phyloP scores from a whole-genome alignment of 2,888 invertebrate species.

The Silvanus unidentatus region DNA sequence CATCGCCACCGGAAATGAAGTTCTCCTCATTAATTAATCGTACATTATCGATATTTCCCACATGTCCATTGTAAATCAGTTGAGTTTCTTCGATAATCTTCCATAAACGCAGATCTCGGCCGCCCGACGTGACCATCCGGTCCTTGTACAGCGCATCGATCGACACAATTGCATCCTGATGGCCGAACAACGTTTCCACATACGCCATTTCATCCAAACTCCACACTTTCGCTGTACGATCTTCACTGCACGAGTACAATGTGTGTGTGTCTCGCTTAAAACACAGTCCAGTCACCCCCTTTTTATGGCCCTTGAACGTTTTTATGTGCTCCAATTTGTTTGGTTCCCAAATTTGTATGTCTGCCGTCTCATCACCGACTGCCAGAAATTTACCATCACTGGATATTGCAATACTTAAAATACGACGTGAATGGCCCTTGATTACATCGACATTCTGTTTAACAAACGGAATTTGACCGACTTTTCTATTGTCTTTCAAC shows the following conservation, averaged over 20 bases:
- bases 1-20: slow-evolving; percentile 87
- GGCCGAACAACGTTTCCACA: slow-evolving; percentile 91
- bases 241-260: slow-evolving; percentile 73
- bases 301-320: slow-evolving; percentile 75
- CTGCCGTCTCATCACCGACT: slow-evolving; percentile 58
- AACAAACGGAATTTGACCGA: slow-evolving; percentile 52
- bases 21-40: slow-evolving; percentile 88
- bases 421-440: slow-evolving; percentile 40
- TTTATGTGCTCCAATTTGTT: slow-evolving; percentile 68
- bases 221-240: slow-evolving; percentile 88
- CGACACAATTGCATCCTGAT: slow-evolving; percentile 78
- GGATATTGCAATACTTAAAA: slow-evolving; percentile 66
- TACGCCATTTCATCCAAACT: slow-evolving; percentile 93
- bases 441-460: slow-evolving; percentile 28
- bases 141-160: slow-evolving; percentile 85
- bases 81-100: slow-evolving; percentile 97
- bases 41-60: slow-evolving; percentile 80
- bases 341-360: slow-evolving; percentile 81
- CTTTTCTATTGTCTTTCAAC: slow-evolving; percentile 56
- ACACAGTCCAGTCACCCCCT: slow-evolving; percentile 66
- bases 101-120: slow-evolving; percentile 90
- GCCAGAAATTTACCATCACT: slow-evolving; percentile 78
- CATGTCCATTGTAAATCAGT: slow-evolving; percentile 82
- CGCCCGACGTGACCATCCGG: slow-evolving; percentile 83
- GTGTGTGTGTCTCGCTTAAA: slow-evolving; percentile 83